Base-by-base conservation (phyloP, 2,797 vertebrate genomes). In the Iguana delicatissima region DNA sequence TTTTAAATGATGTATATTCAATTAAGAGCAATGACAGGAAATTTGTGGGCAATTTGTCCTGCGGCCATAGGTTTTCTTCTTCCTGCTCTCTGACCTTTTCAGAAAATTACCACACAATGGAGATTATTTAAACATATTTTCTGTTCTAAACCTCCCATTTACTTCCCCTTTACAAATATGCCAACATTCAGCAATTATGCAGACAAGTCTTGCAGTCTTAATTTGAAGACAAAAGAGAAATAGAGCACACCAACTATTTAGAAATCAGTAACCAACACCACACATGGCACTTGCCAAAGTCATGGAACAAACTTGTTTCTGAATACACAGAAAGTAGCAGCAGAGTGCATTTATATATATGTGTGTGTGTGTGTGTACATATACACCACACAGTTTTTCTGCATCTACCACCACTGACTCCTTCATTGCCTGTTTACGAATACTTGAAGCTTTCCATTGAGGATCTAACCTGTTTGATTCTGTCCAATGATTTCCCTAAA, bases 91-190 rank as follows among this genome's bases (percentile, higher is more conserved):
- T 95, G 93, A 90, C 92, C 92, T 92, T 94, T 88, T 29, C 35
- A 0, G 52, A 52, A 90, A 95, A 91, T 93, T 88, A 73, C 84
- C 76, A 26, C 35, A 85, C 84, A 91, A 91, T 91, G 59, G 32
- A n/a, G 46, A 91, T 69, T 89, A 88, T 84, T 94, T 94, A 91
- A 92, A 94, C 92, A 81, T 87, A 90, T 94, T 93, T 92, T 91
- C 57, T 92, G 20, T 24, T 84, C 89, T 90, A 91, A 64, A 57
- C 69, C 22, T 90, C 80, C 86, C 91, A 59, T 91, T 95, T 94
- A 83, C 52, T 90, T 94, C 93, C 14, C 69, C 59, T 94, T 94
- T 89, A 59, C 83, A 92, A 92, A 89, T 10, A 4, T 42, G 91
- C 52, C 62, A 59, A 76, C 55, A 90, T 91, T 91, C 89, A 91